Conservation (phyloP, 2,113 vertebrate genomes). For the Saguinus midas region DNA sequence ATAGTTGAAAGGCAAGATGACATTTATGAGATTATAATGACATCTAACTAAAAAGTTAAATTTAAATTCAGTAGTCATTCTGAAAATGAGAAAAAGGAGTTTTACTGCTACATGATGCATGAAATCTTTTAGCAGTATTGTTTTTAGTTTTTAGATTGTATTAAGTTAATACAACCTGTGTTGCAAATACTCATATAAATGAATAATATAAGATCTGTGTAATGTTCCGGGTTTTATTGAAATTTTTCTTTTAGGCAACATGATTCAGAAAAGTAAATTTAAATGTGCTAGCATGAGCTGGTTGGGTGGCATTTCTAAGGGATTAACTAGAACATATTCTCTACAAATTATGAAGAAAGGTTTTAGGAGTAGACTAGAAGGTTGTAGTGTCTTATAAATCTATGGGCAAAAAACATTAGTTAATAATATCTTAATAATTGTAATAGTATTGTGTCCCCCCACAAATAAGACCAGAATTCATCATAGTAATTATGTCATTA, state of each 20-base stretch:
- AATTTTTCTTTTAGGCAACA: slow-evolving; percentile 41
- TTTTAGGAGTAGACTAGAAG: not conserved
- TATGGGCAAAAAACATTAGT: not conserved
- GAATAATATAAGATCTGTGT: slow-evolving; percentile 3
- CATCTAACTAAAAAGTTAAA: not conserved
- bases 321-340: not conserved
- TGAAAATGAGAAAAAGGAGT: not conserved
- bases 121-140: not conserved
- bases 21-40: not conserved
- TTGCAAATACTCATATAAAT: slow-evolving; percentile 32
- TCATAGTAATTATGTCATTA: not conserved
- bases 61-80: slow-evolving; percentile 13
- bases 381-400: not conserved
- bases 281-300: not conserved
- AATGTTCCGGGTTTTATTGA: slow-evolving; percentile 30
- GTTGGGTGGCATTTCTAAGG: not conserved
- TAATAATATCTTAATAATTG: slow-evolving; percentile 16
- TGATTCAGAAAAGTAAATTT: slow-evolving; percentile 26
- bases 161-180: not conserved
- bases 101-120: not conserved
- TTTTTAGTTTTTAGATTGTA: slow-evolving; percentile 1
- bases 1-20: not conserved
- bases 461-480: slow-evolving; percentile 37
- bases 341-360: slow-evolving; percentile 10
- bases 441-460: not conserved